Percentiles rank a stretch among this genome's conserved stretches.
Conservation (phyloP, 2,888 invertebrate species). For the Arge pagana region DNA sequence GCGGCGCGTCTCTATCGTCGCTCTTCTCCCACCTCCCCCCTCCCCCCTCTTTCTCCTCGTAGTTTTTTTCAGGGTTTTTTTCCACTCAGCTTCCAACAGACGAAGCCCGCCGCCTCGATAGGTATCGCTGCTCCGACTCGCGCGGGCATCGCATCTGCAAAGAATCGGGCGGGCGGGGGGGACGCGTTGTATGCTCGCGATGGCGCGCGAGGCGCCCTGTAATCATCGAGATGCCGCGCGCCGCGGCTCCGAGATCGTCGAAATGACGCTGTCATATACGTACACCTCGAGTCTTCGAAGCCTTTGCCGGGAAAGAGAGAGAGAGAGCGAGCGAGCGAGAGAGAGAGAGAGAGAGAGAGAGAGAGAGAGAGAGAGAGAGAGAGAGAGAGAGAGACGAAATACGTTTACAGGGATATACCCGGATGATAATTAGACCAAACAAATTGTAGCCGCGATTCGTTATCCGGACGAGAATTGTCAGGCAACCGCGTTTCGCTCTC, state of each 20-base stretch:
- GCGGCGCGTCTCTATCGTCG: slow-evolving; percentile 16
- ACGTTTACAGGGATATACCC: slow-evolving; percentile 25
- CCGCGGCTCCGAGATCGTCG: not conserved
- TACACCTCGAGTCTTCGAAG: no score
- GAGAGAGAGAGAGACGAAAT: slow-evolving; percentile 9
- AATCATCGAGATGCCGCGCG: slow-evolving; percentile 15
- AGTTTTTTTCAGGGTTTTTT: slow-evolving; percentile 12
- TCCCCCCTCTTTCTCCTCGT: slow-evolving; percentile 8
- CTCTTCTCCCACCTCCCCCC: slow-evolving; percentile 13
- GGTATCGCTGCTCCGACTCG: slow-evolving; percentile 31
- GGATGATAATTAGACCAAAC: slow-evolving; percentile 27
- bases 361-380: slow-evolving; percentile 15
- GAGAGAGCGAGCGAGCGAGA: no score
- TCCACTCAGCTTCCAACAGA: slow-evolving; percentile 28
- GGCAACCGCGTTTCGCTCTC: no score
- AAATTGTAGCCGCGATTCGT: no score
- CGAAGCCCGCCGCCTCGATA: slow-evolving; percentile 31
- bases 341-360: slow-evolving; percentile 34
- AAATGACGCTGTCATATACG: no score
- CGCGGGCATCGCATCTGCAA: slow-evolving; percentile 20
- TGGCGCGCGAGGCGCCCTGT: slow-evolving; percentile 15
- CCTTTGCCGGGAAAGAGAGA: no score
- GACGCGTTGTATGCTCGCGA: slow-evolving; percentile 18
- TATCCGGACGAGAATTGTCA: no score
- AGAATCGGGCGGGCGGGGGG: no score